Percentiles rank a stretch among this genome's conserved stretches.
Evolutionary conservation across 2,113 vertebrate species (phyloP).

Genomic region (Ranitomeya variabilis): DNA sequence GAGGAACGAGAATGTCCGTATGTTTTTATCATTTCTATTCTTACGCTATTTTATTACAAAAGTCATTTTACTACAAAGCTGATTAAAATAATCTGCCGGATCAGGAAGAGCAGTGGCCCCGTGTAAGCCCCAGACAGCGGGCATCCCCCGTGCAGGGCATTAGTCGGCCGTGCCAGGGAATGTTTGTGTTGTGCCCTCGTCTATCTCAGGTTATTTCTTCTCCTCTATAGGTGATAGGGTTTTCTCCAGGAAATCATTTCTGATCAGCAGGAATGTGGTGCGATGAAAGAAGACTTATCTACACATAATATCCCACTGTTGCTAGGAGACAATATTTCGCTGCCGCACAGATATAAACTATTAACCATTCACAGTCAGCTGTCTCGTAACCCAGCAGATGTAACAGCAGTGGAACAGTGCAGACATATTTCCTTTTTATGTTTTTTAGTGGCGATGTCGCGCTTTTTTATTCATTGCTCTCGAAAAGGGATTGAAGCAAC

Average conservation of each 20-base stretch:
- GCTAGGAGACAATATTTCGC: conserved; percentile 38
- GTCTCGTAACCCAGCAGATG: not conserved
- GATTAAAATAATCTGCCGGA: not conserved
- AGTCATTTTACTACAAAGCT: not conserved
- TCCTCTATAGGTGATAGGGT: conserved; percentile 6
- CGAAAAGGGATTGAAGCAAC: too few species aligned
- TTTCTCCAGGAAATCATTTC: conserved; percentile 29
- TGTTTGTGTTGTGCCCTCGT: not conserved
- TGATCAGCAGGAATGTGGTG: not conserved
- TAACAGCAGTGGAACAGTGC: not conserved
- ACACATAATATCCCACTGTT: conserved; percentile 30
- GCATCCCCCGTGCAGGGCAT: not conserved
- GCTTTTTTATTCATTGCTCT: not conserved
- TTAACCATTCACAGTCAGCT: conserved; percentile 17
- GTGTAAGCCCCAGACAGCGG: not conserved
- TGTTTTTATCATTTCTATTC: not conserved
- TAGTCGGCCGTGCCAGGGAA: not conserved
- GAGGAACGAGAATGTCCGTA: not conserved
- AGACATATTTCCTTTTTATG: not conserved
- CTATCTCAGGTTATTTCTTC: not conserved
- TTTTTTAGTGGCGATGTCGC: not conserved
- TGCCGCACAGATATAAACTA: not conserved
- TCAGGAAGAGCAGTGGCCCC: not conserved
- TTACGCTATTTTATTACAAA: not conserved
- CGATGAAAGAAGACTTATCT: not conserved